These are phyloP conservation scores for Melieria crassipennis DNA, from an alignment of 2,888 invertebrate species.

Conservation along the genomic window DNA sequence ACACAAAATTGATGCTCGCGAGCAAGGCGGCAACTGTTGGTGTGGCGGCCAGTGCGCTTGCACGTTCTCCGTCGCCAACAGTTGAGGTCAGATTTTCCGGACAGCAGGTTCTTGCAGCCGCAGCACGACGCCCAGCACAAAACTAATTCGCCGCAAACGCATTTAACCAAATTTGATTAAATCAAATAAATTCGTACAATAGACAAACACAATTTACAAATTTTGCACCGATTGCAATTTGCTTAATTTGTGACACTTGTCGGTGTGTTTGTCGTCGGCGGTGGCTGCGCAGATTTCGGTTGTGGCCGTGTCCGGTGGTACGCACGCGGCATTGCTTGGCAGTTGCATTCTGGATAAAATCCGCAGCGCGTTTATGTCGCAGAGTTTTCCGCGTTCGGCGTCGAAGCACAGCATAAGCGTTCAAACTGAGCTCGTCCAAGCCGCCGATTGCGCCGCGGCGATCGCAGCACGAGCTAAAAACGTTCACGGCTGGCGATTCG, in stretches of 20 bases:
- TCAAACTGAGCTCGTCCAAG: constrained; percentile 59
- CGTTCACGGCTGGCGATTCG: constrained; percentile 40
- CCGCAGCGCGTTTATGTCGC: constrained; percentile 44
- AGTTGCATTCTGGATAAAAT: constrained; percentile 34
- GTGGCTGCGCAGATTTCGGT: not conserved
- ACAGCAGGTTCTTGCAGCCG: constrained; percentile 48
- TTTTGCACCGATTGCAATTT: constrained; percentile 17
- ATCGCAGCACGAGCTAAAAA: constrained; percentile 45
- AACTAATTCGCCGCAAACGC: not conserved
- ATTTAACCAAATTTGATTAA: not conserved
- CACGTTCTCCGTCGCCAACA: constrained; percentile 36
- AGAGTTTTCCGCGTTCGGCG: constrained; percentile 34
- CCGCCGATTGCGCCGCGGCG: constrained; percentile 53
- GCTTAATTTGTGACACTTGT: not conserved
- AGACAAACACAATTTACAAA: constrained; percentile 2
- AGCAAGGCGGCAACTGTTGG: too few species aligned
- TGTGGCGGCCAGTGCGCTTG: not conserved
- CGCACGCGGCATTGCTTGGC: not conserved
- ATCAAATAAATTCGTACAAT: not conserved
- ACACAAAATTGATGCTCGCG: too few species aligned
- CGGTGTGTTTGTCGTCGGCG: not conserved
- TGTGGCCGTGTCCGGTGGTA: not conserved
- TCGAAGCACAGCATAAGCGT: constrained; percentile 36
- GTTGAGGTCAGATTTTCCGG: constrained; percentile 56
- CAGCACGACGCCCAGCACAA: not conserved